Evolutionary conservation across 2,113 vertebrate genomes (phyloP).

Genomic region (Apodemus speciosus): DNA sequence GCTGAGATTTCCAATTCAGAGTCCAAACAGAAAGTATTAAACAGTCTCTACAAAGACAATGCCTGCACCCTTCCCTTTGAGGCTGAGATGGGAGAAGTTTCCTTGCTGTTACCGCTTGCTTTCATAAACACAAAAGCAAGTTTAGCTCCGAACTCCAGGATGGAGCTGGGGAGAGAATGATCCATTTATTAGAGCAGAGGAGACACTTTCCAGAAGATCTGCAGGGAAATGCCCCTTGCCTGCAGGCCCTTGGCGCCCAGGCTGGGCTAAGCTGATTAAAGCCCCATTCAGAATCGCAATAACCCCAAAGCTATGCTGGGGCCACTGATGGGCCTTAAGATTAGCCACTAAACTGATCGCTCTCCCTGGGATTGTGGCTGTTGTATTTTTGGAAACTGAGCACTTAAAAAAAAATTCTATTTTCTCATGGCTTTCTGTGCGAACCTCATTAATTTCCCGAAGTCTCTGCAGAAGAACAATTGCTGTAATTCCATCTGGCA

Average conservation of each 20-base stretch:
- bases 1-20: slow-evolving; percentile 62
- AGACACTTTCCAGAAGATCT: slow-evolving; percentile 47
- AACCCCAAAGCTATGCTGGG: slow-evolving; percentile 75
- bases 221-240: slow-evolving; percentile 68
- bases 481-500: slow-evolving; percentile 85
- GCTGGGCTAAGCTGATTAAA: slow-evolving; percentile 72
- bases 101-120: neutral
- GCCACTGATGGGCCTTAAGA: slow-evolving; percentile 80
- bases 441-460: slow-evolving; percentile 87
- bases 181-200: slow-evolving; percentile 53
- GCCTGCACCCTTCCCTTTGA: neutral
- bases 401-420: slow-evolving; percentile 78
- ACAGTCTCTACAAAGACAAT: slow-evolving; percentile 21
- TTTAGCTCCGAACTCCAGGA: slow-evolving; percentile 43
- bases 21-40: slow-evolving; percentile 43
- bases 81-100: slow-evolving; percentile 17
- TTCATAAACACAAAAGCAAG: slow-evolving; percentile 57
- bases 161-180: slow-evolving; percentile 57
- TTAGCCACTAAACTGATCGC: slow-evolving; percentile 83
- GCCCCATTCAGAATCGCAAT: slow-evolving; percentile 68
- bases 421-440: slow-evolving; percentile 84
- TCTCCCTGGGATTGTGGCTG: slow-evolving; percentile 80
- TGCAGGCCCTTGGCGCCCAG: slow-evolving; percentile 51
- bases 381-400: slow-evolving; percentile 86
- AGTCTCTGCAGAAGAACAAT: slow-evolving; percentile 87